These are phyloP conservation scores for Andrena dorsata DNA, from an alignment of 2,888 invertebrate species.

Conservation along the genomic window DNA sequence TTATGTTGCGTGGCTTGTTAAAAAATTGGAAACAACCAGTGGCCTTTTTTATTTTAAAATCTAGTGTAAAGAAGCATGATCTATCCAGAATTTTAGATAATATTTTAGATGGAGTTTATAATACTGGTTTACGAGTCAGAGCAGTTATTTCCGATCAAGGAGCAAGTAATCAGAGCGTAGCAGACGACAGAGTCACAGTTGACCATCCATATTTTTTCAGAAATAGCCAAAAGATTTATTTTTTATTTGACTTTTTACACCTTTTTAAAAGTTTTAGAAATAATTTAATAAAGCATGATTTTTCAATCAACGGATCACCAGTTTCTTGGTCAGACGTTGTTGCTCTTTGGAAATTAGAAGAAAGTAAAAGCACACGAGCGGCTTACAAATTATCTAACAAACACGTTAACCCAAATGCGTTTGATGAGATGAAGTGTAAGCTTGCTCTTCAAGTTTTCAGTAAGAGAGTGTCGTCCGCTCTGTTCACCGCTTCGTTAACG, in stretches of 20 bases:
- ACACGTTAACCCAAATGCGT: too few relatives aligned
- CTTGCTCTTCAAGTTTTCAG: slow-evolving; percentile 12
- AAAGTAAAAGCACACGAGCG: not conserved
- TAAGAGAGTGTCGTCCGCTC: not conserved
- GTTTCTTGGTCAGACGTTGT: not conserved
- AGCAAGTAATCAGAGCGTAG: slow-evolving; percentile 4
- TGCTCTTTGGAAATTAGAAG: not conserved
- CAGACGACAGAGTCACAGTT: not conserved
- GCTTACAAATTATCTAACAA: too few relatives aligned
- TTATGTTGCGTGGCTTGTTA: slow-evolving; percentile 1
- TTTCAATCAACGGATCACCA: not conserved
- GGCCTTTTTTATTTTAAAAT: not conserved
- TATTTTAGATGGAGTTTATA: not conserved
- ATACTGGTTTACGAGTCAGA: not conserved
- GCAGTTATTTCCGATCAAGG: not conserved
- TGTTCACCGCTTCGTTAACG: not conserved
- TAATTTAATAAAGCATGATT: slow-evolving; percentile 6
- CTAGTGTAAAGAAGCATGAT: not conserved
- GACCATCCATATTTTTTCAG: not conserved
- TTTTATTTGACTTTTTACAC: not conserved
- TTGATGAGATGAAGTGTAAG: slow-evolving; percentile 14
- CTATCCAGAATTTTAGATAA: slow-evolving; percentile 1
- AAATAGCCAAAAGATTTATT: not conserved
- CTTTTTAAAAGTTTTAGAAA: not conserved
- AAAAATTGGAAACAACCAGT: not conserved